Percentiles rank a stretch among this genome's conserved stretches.
Evolutionary conservation across 2,113 vertebrate species (phyloP).

Genomic region (Echinops telfairi): DNA sequence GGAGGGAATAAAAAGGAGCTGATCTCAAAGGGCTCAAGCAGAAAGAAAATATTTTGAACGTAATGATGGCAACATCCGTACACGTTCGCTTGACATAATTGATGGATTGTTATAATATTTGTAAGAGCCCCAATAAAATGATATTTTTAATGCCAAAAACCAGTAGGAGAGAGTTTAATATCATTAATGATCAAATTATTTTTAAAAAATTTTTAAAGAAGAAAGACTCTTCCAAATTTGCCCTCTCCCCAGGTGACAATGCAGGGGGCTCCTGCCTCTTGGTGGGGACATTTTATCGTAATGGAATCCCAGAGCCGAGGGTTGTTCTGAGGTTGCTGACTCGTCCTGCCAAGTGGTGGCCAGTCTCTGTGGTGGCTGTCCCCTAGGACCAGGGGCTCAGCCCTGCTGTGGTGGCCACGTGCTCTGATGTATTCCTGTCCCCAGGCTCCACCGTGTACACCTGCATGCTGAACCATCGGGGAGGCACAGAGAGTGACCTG

Average conservation of each 20-base stretch:
- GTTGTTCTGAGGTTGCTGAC: fast-evolving
- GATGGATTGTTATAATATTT: no score
- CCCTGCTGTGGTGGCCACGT: fast-evolving
- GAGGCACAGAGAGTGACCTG: slow-evolving; percentile 95
- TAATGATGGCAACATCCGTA: no score
- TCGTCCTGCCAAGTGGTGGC: not conserved
- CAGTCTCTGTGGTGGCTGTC: not conserved
- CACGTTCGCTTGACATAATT: no score
- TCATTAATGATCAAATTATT: no score
- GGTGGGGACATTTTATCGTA: fast-evolving
- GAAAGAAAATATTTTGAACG: no score
- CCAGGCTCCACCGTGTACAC: slow-evolving; percentile 96
- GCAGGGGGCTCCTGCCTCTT: not conserved
- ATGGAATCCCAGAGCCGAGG: not conserved
- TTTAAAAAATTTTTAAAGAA: no score
- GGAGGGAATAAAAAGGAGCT: no score
- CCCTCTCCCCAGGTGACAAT: fast-evolving
- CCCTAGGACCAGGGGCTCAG: fast-evolving
- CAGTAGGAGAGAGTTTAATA: no score
- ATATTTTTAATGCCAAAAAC: no score
- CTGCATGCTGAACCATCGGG: slow-evolving; percentile 95
- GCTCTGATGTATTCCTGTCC: not conserved
- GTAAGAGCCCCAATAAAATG: no score
- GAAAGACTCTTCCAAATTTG: not conserved
- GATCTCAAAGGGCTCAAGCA: no score